Conservation (phyloP, 1,140 invertebrate genomes). For the Drosophila melanica region DNA sequence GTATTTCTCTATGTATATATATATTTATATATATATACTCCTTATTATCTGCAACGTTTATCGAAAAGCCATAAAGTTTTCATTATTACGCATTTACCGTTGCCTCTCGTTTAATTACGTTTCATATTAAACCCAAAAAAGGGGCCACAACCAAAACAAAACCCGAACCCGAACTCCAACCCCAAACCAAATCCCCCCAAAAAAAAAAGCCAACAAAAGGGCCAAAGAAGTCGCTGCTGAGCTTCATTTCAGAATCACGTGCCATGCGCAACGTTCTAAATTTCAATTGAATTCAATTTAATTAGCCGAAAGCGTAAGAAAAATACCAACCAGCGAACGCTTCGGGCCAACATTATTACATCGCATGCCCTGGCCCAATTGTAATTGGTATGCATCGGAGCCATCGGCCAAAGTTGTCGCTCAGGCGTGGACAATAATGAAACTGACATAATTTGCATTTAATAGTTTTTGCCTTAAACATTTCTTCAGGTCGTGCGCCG, state of each 20-base stretch:
- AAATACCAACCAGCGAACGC: constrained; percentile 44
- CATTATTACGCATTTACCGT: constrained; percentile 79
- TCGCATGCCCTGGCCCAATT: constrained; percentile 41
- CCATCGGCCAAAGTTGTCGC: constrained; percentile 15
- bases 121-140: constrained; percentile 67
- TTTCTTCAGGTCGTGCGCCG: constrained; percentile 39
- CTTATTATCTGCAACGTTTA: constrained; percentile 59
- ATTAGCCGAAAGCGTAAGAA: constrained; percentile 76
- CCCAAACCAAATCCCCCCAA: constrained; percentile 1
- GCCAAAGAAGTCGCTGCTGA: constrained; percentile 20
- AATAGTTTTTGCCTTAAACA: constrained; percentile 53
- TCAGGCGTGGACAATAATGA: constrained; percentile 53
- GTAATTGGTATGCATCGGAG: constrained; percentile 68
- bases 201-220: constrained; percentile 22
- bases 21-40: background rate
- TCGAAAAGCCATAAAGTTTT: constrained; percentile 79
- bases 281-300: constrained; percentile 82
- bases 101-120: constrained; percentile 71
- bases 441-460: constrained; percentile 79
- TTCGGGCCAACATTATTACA: constrained; percentile 34
- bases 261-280: constrained; percentile 76
- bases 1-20: constrained; percentile 21
- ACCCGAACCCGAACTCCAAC: constrained; percentile 2
- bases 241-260: constrained; percentile 62
- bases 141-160: constrained; percentile 31